Base-by-base conservation (phyloP, 2,797 vertebrate genomes). In the Sciurus carolinensis region DNA sequence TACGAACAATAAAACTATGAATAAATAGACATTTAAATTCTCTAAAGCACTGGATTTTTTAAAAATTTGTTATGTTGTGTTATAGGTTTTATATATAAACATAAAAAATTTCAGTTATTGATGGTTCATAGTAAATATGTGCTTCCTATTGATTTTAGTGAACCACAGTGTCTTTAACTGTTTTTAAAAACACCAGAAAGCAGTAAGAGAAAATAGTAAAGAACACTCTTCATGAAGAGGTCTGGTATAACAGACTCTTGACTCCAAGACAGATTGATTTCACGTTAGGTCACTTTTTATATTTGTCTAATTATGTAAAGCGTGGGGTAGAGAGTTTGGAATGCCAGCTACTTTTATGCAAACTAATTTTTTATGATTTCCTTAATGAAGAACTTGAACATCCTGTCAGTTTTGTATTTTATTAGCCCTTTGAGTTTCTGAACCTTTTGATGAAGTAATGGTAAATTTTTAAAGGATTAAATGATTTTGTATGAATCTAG, bases 291-390 rank as follows among this genome's bases (percentile, higher is more conserved):
- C 81, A 94, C 52, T 94, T 85, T 83, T 79, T 76, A 75, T 20
- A 79, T 95, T 22, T 97, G 39, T 94, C n/a, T 10, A 30, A 47
- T 95, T 94, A 64, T 84, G 24, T 80, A 67, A 76, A 36, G 33
- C 50, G 17, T 79, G 50, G 33, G 67, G 39, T 67, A 72, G 76
- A 87, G 22, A 33, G 39, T 81, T 95, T 96, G 89, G 82, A 95
- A 83, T 97, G 66, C 62, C 54, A 75, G 9, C 42, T 67, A 72
- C 87, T 95, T 96, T 77, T 79, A 30, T 95, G 69, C 69, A 83
- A 81, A 42, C 47, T 92, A 12, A 87, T 97, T 67, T 96, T 91
- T 73, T 95, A 18, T 87, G n/a, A 75, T 92, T 93, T 97, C 47
- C 73, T 87, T 88, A 95, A 93, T 88, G 67, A 93, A 95, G 84